Evolutionary conservation across 2,888 invertebrate genomes (phyloP).

Genomic region (Branchipolynoe longqiensis): DNA sequence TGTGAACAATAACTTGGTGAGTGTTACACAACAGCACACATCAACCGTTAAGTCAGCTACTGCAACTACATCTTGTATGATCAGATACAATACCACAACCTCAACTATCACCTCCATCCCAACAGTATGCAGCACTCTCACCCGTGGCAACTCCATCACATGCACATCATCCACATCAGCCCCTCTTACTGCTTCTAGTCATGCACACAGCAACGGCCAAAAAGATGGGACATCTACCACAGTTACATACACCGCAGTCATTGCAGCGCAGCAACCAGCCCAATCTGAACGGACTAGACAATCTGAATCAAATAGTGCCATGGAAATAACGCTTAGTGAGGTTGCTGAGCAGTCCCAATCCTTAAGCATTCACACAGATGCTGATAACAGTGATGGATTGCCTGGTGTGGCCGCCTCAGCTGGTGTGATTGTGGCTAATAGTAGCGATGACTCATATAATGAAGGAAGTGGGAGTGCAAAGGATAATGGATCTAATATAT

Average conservation of each 20-base stretch:
- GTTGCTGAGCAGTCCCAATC: background rate
- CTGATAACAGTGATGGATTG: no score
- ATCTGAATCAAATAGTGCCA: conserved; percentile 11
- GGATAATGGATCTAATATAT: background rate
- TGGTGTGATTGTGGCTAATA: no score
- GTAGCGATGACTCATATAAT: no score
- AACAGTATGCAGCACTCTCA: conserved; percentile 2
- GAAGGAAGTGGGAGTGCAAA: no score
- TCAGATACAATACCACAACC: background rate
- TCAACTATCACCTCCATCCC: background rate
- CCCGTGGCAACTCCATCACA: background rate
- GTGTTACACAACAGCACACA: background rate
- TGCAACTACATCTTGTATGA: no score
- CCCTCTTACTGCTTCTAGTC: conserved; percentile 51
- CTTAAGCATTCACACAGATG: no score
- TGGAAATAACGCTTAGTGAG: background rate
- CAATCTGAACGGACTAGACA: background rate
- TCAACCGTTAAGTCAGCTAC: background rate
- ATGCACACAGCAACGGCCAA: conserved; percentile 29
- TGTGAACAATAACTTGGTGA: background rate
- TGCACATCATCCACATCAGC: background rate
- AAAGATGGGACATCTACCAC: background rate
- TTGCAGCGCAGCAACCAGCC: no score
- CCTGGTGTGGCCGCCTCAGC: no score
- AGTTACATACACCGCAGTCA: background rate